Conservation (phyloP, 2,113 vertebrate genomes). For the Charina bottae region DNA sequence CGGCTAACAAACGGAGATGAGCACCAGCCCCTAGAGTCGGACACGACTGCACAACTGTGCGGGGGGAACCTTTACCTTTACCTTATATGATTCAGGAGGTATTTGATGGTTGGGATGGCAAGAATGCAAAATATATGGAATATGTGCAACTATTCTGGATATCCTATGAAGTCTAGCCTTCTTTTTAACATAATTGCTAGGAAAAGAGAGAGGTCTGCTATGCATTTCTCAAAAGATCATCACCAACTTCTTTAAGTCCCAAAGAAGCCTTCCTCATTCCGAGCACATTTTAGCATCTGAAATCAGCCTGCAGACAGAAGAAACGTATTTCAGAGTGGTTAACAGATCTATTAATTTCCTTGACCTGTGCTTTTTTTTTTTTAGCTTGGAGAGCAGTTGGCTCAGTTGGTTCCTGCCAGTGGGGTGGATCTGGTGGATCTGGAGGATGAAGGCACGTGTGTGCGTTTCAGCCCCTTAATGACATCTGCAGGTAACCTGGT, state of each 20-base stretch:
- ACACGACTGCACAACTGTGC: too few relatives aligned
- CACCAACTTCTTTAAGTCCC: neutral
- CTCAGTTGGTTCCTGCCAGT: slow-evolving; percentile 80
- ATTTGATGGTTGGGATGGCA: too few relatives aligned
- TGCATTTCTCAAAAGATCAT: neutral
- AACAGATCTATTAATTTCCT: neutral
- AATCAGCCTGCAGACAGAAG: neutral
- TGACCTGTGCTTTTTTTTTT: neutral
- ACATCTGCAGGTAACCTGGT: slow-evolving; percentile 85
- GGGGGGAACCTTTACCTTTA: too few relatives aligned
- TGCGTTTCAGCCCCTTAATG: slow-evolving; percentile 92
- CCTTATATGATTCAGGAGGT: too few relatives aligned
- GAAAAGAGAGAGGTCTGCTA: neutral
- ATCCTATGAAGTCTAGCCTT: too few relatives aligned
- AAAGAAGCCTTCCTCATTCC: neutral
- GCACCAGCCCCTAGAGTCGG: too few relatives aligned
- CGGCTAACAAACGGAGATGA: too few relatives aligned
- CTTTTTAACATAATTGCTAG: too few relatives aligned
- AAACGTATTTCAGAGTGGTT: neutral
- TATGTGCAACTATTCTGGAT: too few relatives aligned
- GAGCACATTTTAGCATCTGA: neutral
- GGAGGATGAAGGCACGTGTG: slow-evolving; percentile 87
- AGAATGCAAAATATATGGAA: too few relatives aligned
- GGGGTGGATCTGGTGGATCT: slow-evolving; percentile 90
- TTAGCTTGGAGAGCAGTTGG: slow-evolving; percentile 88